Percentiles rank a stretch among this genome's conserved stretches.
Conservation (phyloP, 1,140 invertebrate species). For the Wiebesia pumilae region DNA sequence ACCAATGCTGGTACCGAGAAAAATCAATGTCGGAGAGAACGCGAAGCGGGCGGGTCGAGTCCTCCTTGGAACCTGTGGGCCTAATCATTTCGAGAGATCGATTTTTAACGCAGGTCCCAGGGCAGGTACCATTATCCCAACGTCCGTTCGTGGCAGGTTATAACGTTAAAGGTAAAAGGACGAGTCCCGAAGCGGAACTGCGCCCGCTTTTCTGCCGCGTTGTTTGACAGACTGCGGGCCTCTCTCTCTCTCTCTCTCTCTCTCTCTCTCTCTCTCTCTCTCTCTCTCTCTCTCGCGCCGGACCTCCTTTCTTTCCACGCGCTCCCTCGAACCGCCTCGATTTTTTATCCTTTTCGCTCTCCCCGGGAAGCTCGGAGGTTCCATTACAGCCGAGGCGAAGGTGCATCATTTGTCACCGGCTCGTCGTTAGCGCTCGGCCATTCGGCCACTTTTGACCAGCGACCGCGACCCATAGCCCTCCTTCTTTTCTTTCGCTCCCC, state of each 20-base stretch:
- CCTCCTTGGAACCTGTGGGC: slow-evolving; percentile 17
- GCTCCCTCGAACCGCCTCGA: neutral
- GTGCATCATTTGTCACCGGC: slow-evolving; percentile 49
- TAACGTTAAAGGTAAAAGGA: slow-evolving; percentile 2
- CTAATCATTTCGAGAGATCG: slow-evolving; percentile 47
- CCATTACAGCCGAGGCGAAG: slow-evolving; percentile 1
- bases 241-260: neutral
- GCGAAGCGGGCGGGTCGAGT: neutral
- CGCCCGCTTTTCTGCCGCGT: neutral
- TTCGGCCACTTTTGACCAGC: slow-evolving; percentile 26
- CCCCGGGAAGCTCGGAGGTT: neutral
- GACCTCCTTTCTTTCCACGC: neutral
- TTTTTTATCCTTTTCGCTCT: slow-evolving; percentile 8
- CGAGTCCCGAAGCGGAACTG: slow-evolving; percentile 25
- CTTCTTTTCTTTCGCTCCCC: slow-evolving; percentile 22
- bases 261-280: neutral
- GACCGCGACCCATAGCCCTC: slow-evolving; percentile 13
- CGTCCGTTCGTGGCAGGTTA: neutral
- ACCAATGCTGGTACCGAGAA: neutral
- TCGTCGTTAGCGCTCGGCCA: neutral
- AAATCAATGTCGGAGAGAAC: neutral
- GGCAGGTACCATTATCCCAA: slow-evolving; percentile 25
- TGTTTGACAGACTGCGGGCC: neutral
- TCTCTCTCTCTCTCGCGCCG: too few relatives aligned
- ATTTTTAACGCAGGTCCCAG: slow-evolving; percentile 30